These are phyloP conservation scores for Leptestheria dahalacensis DNA, from an alignment of 1,140 invertebrate species.

Conservation along the genomic window DNA sequence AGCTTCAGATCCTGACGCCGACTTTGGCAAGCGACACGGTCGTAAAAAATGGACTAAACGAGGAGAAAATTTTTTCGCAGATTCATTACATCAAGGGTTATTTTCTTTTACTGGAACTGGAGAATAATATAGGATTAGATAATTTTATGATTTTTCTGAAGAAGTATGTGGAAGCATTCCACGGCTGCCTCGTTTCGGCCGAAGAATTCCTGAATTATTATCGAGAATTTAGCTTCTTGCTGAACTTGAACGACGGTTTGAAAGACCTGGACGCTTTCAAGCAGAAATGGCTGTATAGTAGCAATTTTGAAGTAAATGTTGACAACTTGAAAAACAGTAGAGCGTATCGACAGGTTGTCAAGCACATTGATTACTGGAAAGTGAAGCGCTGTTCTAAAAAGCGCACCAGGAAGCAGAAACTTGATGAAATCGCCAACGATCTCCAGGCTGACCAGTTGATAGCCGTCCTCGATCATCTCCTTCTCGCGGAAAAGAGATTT, in stretches of 20 bases:
- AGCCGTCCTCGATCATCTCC: background rate
- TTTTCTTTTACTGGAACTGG: conserved; percentile 29
- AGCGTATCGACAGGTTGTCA: conserved; percentile 5
- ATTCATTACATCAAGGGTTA: conserved; percentile 34
- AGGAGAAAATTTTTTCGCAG: conserved; percentile 31
- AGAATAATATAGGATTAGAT: conserved; percentile 23
- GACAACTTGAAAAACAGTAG: conserved; percentile 12
- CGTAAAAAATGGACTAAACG: conserved; percentile 33
- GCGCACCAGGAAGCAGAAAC: background rate
- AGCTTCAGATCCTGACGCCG: conserved; percentile 25
- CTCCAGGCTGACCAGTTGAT: background rate
- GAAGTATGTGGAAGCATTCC: conserved; percentile 23
- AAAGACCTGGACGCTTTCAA: background rate
- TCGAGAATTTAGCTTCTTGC: conserved; percentile 17
- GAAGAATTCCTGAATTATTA: conserved; percentile 22
- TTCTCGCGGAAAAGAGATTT: background rate
- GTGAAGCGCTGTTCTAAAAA: background rate
- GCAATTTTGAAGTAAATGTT: too few relatives aligned
- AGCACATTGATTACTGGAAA: conserved; percentile 16
- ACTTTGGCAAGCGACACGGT: conserved; percentile 16
- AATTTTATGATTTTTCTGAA: conserved; percentile 26
- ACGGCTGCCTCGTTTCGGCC: conserved; percentile 27
- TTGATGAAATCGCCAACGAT: background rate
- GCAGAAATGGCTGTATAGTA: background rate
- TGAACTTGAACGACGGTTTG: conserved; percentile 12